Evolutionary conservation across 2,888 invertebrate species (phyloP).

Genomic region (Anorthoa munda): DNA sequence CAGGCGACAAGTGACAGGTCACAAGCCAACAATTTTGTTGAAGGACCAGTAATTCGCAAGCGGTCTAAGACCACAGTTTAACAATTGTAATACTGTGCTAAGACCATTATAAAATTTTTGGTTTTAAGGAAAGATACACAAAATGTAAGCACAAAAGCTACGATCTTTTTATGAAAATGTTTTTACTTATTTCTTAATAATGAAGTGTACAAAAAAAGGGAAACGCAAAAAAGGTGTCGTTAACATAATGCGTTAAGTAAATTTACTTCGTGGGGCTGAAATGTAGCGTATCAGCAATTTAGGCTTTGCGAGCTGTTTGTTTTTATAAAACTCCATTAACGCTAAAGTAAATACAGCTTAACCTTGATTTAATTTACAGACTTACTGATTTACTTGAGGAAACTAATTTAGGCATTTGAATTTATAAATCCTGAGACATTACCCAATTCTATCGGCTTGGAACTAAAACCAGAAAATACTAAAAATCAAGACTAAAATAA

Average conservation of each 20-base stretch:
- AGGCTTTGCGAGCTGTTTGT: conserved; percentile 23
- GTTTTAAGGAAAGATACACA: not conserved
- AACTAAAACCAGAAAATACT: too few relatives aligned
- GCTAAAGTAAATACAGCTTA: conserved; percentile 32
- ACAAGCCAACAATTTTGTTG: too few relatives aligned
- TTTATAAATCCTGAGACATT: not conserved
- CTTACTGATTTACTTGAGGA: not conserved
- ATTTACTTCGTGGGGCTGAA: conserved; percentile 38
- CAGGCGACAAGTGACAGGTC: too few relatives aligned
- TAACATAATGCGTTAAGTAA: conserved; percentile 41
- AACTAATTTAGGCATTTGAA: not conserved
- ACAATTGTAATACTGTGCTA: too few relatives aligned
- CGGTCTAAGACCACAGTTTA: not conserved
- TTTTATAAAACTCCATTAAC: conserved; percentile 40
- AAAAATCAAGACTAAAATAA: too few relatives aligned
- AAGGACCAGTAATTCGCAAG: not conserved
- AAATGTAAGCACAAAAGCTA: not conserved
- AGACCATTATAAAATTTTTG: not conserved
- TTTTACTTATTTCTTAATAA: conserved; percentile 34
- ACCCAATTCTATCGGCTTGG: too few relatives aligned
- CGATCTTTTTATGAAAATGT: not conserved
- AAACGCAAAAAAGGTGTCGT: conserved; percentile 27
- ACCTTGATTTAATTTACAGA: conserved; percentile 9
- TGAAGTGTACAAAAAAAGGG: conserved; percentile 8
- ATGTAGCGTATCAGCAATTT: conserved; percentile 45